Conservation (phyloP, 2,888 invertebrate species). For the Monoplex corrugatus region DNA sequence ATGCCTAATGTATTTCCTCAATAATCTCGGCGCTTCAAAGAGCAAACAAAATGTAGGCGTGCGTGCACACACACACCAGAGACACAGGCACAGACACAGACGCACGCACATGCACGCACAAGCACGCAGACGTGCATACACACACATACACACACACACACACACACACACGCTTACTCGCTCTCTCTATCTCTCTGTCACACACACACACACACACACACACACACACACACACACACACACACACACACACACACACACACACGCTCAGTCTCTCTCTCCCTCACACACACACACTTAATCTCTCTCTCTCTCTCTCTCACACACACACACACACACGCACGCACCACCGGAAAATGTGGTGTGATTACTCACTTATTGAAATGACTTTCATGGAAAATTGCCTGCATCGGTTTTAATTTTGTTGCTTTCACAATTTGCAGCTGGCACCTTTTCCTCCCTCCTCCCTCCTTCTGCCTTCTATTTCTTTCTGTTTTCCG, state of each 20-base stretch:
- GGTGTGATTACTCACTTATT: not conserved
- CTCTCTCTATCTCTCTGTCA: not conserved
- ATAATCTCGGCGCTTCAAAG: too few relatives aligned
- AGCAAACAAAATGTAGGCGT: too few relatives aligned
- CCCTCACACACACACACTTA: not conserved
- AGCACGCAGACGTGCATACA: not conserved
- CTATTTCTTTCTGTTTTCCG: not conserved
- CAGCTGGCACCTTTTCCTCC: not conserved
- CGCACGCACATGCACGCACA: not conserved
- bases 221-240: not conserved
- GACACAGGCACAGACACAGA: not conserved
- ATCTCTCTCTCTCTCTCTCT: not conserved
- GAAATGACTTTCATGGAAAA: not conserved
- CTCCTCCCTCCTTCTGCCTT: not conserved
- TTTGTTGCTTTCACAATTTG: not conserved
- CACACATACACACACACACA: constrained; percentile 25
- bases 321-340: not conserved
- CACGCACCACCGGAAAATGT: too few relatives aligned
- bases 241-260: constrained; percentile 1
- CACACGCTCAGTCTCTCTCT: not conserved
- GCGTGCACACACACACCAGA: not conserved
- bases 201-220: not conserved
- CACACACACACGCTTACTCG: not conserved
- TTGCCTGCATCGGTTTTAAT: not conserved
- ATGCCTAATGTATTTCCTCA: too few relatives aligned